Conservation (phyloP, 2,113 vertebrate genomes). For the Sterrhoptilus dennistouni region DNA sequence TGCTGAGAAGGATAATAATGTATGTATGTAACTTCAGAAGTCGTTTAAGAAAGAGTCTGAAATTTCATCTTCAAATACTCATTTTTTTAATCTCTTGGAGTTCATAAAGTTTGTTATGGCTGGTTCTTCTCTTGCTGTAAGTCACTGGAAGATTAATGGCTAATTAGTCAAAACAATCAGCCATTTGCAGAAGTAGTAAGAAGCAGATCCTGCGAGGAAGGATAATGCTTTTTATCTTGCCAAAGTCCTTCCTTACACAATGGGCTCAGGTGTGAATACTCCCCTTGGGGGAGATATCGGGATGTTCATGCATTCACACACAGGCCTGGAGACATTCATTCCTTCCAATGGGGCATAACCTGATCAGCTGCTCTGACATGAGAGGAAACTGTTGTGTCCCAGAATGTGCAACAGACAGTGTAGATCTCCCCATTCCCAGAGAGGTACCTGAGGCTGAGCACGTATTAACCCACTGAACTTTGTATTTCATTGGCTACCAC, state of each 20-base stretch:
- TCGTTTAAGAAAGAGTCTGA: background rate
- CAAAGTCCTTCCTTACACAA: too few relatives aligned
- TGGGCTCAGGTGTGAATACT: rapidly evolving
- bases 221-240: background rate
- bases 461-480: background rate
- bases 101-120: background rate
- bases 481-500: background rate
- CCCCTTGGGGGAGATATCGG: background rate
- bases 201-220: rapidly evolving
- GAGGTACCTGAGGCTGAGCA: background rate
- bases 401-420: background rate
- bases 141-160: background rate
- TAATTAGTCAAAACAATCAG: background rate
- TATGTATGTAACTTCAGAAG: background rate
- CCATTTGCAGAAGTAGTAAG: background rate
- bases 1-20: background rate
- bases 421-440: rapidly evolving
- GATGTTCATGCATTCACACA: rapidly evolving
- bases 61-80: background rate
- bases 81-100: background rate
- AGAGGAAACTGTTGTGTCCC: background rate
- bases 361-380: background rate
- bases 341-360: too few relatives aligned
- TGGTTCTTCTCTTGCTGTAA: background rate
- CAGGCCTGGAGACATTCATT: background rate